Evolutionary conservation across 2,888 invertebrate species (phyloP), one percentile per base, ranked within the genome.

Genomic region (Cancer borealis): DNA sequence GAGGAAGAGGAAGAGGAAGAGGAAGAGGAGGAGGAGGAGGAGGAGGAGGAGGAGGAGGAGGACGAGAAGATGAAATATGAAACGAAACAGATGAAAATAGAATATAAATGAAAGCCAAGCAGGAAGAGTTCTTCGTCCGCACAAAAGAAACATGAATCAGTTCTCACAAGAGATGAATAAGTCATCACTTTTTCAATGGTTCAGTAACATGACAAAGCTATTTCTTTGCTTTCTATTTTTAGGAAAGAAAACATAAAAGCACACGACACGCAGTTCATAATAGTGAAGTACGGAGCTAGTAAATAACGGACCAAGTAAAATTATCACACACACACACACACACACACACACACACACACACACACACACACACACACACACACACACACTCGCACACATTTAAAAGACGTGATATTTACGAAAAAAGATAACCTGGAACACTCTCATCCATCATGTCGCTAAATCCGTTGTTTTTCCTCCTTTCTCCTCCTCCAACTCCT

Each of bases 361-460:
- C 60, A 66, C 60, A 66, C 17, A 66, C 60, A 66, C 60, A 66
- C 60, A 66, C 60, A 66, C 60, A 66, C 60, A 66, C 60, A 66
- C 60, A 66, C 60, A 66, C 60, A 66, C 66, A 66, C 66, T n/a
- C 66, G n/a, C 66, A 66, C 66, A 66, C n/a, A 54, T n/a, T 66
- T n/a, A 66, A 66, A 66, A 66, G 4, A 6, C n/a, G n/a, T n/a
- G 21, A 66, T 66, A 66, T 66, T 66, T 66, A 66, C 66, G 66
- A 66, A 21, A 66, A 66, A 66, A 21, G 66, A 66, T n/a, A n/a
- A 66, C n/a, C n/a, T 66, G 66, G 66, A 66, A 66, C 66, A 66
- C 66, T 66, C 66, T 21, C 66, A 66, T 66, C n/a, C 66, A 66
- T 66, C 66, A 66, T 21, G 66, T 21, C n/a, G 66, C 66, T 66